These are phyloP conservation scores for Musca domestica DNA, from an alignment of 1,140 invertebrate species.

Conservation along the genomic window DNA sequence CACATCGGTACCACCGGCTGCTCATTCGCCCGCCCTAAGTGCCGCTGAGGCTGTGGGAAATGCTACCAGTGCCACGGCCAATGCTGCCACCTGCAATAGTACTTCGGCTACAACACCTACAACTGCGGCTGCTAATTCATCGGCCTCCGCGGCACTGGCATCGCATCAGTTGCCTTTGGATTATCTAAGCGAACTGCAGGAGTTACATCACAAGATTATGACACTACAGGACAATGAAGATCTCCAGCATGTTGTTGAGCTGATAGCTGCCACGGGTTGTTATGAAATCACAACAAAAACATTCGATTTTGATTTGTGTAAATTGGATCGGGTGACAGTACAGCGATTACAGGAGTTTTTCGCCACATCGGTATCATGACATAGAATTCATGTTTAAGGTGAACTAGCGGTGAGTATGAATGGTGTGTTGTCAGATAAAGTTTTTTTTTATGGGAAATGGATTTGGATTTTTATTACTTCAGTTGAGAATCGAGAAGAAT, in stretches of 20 bases:
- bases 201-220: slow-evolving; percentile 82
- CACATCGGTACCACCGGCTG: slow-evolving; percentile 2
- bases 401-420: neutral
- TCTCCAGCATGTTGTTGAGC: slow-evolving; percentile 77
- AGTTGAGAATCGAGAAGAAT: too few relatives aligned
- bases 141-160: slow-evolving; percentile 33
- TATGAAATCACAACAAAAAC: slow-evolving; percentile 81
- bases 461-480: too few relatives aligned
- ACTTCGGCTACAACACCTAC: slow-evolving; percentile 5
- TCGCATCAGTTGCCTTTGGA: slow-evolving; percentile 54
- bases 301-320: slow-evolving; percentile 88
- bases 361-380: slow-evolving; percentile 51
- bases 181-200: slow-evolving; percentile 74
- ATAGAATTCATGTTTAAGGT: slow-evolving; percentile 32
- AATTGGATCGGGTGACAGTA: slow-evolving; percentile 75
- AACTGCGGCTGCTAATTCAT: slow-evolving; percentile 33
- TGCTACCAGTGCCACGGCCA: slow-evolving; percentile 13
- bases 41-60: slow-evolving; percentile 1
- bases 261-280: slow-evolving; percentile 81
- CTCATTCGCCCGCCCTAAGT: slow-evolving; percentile 15
- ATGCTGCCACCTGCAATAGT: slow-evolving; percentile 1
- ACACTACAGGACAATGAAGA: slow-evolving; percentile 77
- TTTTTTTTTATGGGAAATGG: too few relatives aligned
- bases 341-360: slow-evolving; percentile 69
- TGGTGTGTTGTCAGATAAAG: too few relatives aligned